Percentiles rank a stretch among this genome's conserved stretches.
phyloP scores from a whole-genome alignment of 2,888 invertebrate genomes.

The Drosophila nr. perissopoda region DNA sequence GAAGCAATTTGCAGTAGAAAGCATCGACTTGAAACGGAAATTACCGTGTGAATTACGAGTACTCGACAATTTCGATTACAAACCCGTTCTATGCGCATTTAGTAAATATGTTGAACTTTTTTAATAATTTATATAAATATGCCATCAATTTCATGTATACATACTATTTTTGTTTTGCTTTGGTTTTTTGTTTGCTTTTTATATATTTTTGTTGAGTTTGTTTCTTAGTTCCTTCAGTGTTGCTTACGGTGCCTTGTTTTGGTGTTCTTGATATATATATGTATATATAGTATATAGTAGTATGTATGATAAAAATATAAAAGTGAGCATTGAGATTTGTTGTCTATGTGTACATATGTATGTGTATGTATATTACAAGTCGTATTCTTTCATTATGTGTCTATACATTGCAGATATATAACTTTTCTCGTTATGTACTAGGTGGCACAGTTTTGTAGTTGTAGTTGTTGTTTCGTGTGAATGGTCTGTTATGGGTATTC shows the following conservation, averaged over 20 bases:
- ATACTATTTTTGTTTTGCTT: conserved; percentile 1
- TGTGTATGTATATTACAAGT: conserved; percentile 59
- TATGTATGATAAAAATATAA: conserved; percentile 81
- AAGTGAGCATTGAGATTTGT: conserved; percentile 75
- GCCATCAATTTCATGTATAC: conserved; percentile 37
- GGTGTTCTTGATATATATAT: conserved; percentile 53
- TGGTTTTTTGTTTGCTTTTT: conserved; percentile 4
- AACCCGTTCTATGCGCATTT: conserved; percentile 8
- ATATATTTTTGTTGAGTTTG: conserved; percentile 23
- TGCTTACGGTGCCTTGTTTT: conserved; percentile 67
- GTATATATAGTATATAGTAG: conserved; percentile 16
- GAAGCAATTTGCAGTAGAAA: conserved; percentile 59
- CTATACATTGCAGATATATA: conserved; percentile 73
- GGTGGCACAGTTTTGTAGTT: conserved; percentile 75
- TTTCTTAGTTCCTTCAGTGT: conserved; percentile 56
- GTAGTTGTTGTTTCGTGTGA: conserved; percentile 55
- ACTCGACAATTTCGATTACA: conserved; percentile 5
- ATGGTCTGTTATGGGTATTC: conserved; percentile 48
- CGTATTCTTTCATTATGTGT: conserved; percentile 51
- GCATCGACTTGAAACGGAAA: conserved; percentile 31
- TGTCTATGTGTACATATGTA: conserved; percentile 19
- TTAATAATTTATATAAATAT: conserved; percentile 40
- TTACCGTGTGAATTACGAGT: background rate
- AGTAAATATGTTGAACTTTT: conserved; percentile 12
- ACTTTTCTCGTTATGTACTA: conserved; percentile 80